Base-by-base conservation (phyloP, 2,888 invertebrate species). In the Blastobasis adustella region DNA sequence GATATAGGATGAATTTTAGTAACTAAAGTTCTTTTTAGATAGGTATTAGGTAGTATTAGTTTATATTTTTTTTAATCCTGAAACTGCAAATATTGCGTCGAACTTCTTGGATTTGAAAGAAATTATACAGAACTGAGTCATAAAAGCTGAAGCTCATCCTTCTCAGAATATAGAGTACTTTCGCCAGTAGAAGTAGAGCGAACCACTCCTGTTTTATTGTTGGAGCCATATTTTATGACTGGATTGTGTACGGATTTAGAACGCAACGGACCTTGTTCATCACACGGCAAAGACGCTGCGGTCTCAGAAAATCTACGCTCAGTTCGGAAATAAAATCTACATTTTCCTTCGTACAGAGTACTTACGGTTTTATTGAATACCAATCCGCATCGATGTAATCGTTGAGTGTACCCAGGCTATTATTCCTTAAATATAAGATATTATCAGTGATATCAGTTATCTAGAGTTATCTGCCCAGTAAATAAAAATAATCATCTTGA, bases 141-240 rank as follows among this genome's bases (percentile, higher is more conserved):
- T 84, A 83, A 84, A 82, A 83, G 71, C 68, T 71, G 45, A 45
- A 50, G 46, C 39, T 73, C 69, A 79, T 73, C 76, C 73, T 71
- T 77, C 79, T 76, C 73, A 82, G 76, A 82, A 79, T 82, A 82
- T 77, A 75, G 72, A 73, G 73, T 80, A 82, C 84, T 83, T 82
- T 82, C 71, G 81, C 76, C 74, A 73, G 70, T 70, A 73, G 78
- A 79, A 80, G 78, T 81, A 78, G 79, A 75, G 71, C 76, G 77
- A 71, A 78, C 73, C 87, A 87, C 87, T 87, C 79, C 79, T 82
- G 84, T 87, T 88, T 88, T 87, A 88, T 87, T 87, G 87, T 88
- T 83, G 82, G 79, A 78, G 84, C 83, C 76, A 86, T 86, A 86
- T 83, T 88, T 88, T 88, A 87, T 76, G 85, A 75, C 81, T 82